Conservation (phyloP, 2,113 vertebrate genomes). For the Regulus satrapa region DNA sequence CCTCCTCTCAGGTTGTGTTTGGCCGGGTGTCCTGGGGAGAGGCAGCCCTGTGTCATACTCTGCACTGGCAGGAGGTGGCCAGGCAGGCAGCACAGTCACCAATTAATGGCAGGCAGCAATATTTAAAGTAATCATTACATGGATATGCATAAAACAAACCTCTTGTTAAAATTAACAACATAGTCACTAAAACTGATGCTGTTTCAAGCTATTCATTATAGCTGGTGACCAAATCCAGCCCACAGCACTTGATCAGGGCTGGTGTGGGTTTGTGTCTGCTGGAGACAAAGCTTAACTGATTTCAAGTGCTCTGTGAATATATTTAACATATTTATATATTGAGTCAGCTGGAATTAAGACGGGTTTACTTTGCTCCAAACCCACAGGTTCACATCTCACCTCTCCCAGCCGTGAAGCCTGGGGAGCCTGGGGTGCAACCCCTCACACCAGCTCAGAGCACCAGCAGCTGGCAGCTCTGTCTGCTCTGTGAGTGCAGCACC, state of each 20-base stretch:
- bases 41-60: background rate
- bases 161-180: conserved; percentile 14
- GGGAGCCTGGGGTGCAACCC: background rate
- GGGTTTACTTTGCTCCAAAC: background rate
- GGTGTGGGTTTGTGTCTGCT: background rate
- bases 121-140: background rate
- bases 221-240: background rate
- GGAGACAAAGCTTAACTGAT: background rate
- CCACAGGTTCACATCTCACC: background rate
- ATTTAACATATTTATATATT: no score
- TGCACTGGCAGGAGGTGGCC: background rate
- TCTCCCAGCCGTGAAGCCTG: background rate
- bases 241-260: background rate
- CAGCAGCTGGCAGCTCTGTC: background rate
- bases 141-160: conserved; percentile 5
- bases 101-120: background rate
- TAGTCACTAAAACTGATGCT: background rate
- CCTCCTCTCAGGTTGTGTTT: background rate
- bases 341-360: background rate
- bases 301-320: background rate
- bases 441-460: background rate
- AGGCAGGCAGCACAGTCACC: background rate
- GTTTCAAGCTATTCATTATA: background rate
- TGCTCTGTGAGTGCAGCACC: background rate
- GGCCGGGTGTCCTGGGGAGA: background rate